Evolutionary conservation across 2,888 invertebrate genomes (phyloP).

Genomic region (Cephus pulcher): DNA sequence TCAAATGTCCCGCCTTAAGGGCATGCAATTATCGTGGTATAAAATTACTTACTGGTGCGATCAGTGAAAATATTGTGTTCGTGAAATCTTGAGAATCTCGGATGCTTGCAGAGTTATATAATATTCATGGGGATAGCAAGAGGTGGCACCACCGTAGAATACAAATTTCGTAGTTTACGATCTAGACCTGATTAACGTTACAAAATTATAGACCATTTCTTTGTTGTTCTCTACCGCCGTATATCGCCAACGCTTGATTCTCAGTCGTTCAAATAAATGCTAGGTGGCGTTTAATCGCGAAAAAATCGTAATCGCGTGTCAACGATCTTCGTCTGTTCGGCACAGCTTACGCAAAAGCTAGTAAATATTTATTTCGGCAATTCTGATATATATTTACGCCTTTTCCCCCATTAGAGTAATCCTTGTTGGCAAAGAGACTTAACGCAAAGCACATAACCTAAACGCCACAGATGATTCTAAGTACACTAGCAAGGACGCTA

Average conservation of each 20-base stretch:
- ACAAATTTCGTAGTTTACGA: not conserved
- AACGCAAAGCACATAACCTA: not conserved
- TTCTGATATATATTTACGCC: not conserved
- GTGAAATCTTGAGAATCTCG: not conserved
- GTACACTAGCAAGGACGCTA: not conserved
- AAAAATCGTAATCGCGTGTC: not conserved
- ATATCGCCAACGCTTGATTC: too few relatives aligned
- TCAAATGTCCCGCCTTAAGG: not conserved
- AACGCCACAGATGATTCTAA: not conserved
- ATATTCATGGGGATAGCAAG: not conserved
- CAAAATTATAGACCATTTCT: too few relatives aligned
- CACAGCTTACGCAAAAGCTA: not conserved
- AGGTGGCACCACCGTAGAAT: not conserved
- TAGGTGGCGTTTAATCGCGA: too few relatives aligned
- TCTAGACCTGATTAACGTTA: too few relatives aligned
- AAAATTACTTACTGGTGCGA: not conserved
- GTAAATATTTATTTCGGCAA: not conserved
- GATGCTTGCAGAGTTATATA: not conserved
- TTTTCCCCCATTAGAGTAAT: not conserved
- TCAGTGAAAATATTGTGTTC: not conserved
- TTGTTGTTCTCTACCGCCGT: too few relatives aligned
- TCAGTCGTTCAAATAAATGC: too few relatives aligned
- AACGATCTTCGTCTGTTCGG: not conserved
- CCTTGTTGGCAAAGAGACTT: not conserved
- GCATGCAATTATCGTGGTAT: not conserved